Base-by-base conservation (phyloP, 2,888 invertebrate genomes). In the Drosophila flavopinicola region DNA sequence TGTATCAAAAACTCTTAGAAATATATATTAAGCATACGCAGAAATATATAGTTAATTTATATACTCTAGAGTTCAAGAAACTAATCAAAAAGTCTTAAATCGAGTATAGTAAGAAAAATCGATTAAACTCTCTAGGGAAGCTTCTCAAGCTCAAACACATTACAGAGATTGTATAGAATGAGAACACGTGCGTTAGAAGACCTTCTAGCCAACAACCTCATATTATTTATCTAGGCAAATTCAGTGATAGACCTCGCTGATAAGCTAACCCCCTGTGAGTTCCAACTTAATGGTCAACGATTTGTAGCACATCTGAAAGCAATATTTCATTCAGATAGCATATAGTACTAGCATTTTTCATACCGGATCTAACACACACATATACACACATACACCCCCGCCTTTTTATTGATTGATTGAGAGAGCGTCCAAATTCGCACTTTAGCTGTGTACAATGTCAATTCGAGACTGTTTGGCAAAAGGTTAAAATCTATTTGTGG, bases 401-500 rank as follows among this genome's bases (percentile, higher is more conserved):
- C 30, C 1, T 11, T 30, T 30, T 44, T 37, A 29, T 42, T 52
- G 64, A 69, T 70, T 58, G 70, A 70, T 56, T 71, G 54, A 17
- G 35, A 25, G 23, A 25, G 23, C 35, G 32, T 56, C 13, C 39
- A 32, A 35, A 39, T 52, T 72, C 39, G 56, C 72, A 66, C 59
- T 32, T 71, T 51, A 71, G 41, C 70, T 44, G 32, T 47, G 29
- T 10, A 30, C 32, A 54, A 41, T 69, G 44, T 35, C 30, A 54
- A 41, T 49, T 49, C 7, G 37, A 44, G 32, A 27, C 25, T 20
- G 20, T 25, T 39, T 45, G 25, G 24, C 27, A 37, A 57, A 54
- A 59, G 69, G 66, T 71, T 59, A 71, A 47, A 47, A 59, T 54
- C 32, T 60, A 70, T 71, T 71, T 60, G 47, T 30, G 59, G 30